Evolutionary conservation across 2,888 invertebrate species (phyloP).

Genomic region (Homarus gammarus): DNA sequence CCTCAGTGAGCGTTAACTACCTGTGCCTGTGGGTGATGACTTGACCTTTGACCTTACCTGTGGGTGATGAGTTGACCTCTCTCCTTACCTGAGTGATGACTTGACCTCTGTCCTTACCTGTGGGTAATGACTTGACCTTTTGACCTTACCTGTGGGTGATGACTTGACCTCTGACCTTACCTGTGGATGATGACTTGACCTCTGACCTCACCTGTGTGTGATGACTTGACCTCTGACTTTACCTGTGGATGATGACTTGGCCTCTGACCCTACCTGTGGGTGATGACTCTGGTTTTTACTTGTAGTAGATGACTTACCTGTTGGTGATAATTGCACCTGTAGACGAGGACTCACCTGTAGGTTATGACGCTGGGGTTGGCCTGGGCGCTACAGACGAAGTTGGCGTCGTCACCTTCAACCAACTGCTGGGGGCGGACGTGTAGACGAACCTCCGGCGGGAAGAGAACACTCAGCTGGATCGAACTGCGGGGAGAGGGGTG

Average conservation of each 20-base stretch:
- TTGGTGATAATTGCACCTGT: neutral
- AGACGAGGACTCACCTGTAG: conserved; percentile 78
- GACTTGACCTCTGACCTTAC: neutral
- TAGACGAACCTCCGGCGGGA: conserved; percentile 79
- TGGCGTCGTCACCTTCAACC: conserved; percentile 79
- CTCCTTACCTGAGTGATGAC: neutral
- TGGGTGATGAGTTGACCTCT: too few relatives aligned
- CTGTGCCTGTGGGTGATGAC: too few relatives aligned
- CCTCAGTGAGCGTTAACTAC: too few relatives aligned
- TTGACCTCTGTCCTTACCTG: neutral
- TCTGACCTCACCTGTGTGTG: conserved; percentile 78
- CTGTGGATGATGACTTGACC: neutral
- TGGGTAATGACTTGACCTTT: too few relatives aligned
- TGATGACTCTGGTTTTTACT: too few relatives aligned
- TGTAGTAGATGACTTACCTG: too few relatives aligned
- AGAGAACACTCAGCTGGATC: conserved; percentile 68
- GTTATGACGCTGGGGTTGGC: conserved; percentile 79
- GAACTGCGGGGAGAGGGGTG: conserved; percentile 39
- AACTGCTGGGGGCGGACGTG: conserved; percentile 34
- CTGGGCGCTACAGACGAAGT: conserved; percentile 79
- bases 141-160: neutral
- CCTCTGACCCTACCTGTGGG: too few relatives aligned
- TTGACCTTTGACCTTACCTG: too few relatives aligned
- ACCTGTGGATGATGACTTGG: neutral
- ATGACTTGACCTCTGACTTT: conserved; percentile 79